Evolutionary conservation across 2,888 invertebrate genomes (phyloP).

Genomic region (Drosophila rubida): DNA sequence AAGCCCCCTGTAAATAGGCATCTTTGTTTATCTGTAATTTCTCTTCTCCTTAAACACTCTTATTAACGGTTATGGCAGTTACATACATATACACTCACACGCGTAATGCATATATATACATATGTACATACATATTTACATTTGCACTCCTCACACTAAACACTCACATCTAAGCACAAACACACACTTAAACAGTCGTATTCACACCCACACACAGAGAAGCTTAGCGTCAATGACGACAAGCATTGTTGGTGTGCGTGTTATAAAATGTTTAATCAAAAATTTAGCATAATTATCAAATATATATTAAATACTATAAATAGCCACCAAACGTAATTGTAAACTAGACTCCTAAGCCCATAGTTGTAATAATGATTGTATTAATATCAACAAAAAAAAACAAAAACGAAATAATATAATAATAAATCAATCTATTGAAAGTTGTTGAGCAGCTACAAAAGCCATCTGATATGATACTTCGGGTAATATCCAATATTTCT

Average conservation of each 20-base stretch:
- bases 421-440: conserved; percentile 61
- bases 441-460: conserved; percentile 59
- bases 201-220: conserved; percentile 20
- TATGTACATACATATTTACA: conserved; percentile 22
- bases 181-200: background rate
- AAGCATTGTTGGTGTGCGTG: conserved; percentile 43
- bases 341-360: conserved; percentile 55
- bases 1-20: conserved; percentile 54
- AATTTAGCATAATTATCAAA: conserved; percentile 53
- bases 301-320: conserved; percentile 25
- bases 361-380: conserved; percentile 68
- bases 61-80: conserved; percentile 68
- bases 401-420: conserved; percentile 10
- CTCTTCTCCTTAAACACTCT: conserved; percentile 34
- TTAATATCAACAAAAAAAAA: conserved; percentile 61
- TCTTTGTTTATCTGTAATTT: conserved; percentile 39
- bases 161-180: conserved; percentile 5
- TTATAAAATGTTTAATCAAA: conserved; percentile 64
- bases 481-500: background rate
- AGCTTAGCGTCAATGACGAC: conserved; percentile 27
- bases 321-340: conserved; percentile 72
- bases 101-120: background rate
- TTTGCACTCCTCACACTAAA: conserved; percentile 5
- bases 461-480: conserved; percentile 15
- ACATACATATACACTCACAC: conserved; percentile 26